These are phyloP conservation scores for Sebastes matsubarae DNA, from an alignment of 2,797 vertebrate genomes.

Conservation along the genomic window DNA sequence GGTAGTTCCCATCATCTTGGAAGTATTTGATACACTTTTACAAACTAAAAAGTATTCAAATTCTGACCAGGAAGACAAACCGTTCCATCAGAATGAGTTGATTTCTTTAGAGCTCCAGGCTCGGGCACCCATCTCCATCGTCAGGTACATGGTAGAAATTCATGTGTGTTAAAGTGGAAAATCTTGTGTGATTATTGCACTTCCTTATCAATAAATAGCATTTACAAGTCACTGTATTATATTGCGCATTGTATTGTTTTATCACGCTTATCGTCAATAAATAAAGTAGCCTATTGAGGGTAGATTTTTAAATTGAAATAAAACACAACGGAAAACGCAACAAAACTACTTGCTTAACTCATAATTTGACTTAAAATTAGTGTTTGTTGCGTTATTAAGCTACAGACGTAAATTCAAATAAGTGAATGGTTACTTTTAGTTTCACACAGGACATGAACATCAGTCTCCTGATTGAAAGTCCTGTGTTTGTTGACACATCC, in stretches of 20 bases:
- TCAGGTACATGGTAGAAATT: background rate
- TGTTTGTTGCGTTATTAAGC: too few relatives aligned
- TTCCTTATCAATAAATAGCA: background rate
- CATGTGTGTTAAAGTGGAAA: background rate
- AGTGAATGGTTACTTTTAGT: too few relatives aligned
- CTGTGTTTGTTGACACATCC: too few relatives aligned
- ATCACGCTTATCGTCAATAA: background rate
- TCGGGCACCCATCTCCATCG: rapidly evolving
- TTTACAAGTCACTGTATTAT: background rate
- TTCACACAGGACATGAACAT: too few relatives aligned
- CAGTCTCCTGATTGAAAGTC: too few relatives aligned
- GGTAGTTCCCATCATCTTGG: background rate
- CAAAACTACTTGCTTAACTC: too few relatives aligned
- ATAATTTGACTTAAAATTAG: too few relatives aligned
- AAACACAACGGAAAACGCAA: too few relatives aligned
- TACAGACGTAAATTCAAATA: too few relatives aligned
- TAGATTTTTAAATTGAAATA: too few relatives aligned
- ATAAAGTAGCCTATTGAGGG: background rate
- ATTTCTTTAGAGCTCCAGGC: background rate
- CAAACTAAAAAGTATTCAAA: background rate
- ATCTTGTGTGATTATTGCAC: background rate
- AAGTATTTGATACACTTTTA: background rate
- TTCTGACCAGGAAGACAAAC: background rate
- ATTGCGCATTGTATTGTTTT: background rate
- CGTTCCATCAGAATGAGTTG: background rate